Conservation (phyloP, 2,113 vertebrate species). For the Delphinus delphis region DNA sequence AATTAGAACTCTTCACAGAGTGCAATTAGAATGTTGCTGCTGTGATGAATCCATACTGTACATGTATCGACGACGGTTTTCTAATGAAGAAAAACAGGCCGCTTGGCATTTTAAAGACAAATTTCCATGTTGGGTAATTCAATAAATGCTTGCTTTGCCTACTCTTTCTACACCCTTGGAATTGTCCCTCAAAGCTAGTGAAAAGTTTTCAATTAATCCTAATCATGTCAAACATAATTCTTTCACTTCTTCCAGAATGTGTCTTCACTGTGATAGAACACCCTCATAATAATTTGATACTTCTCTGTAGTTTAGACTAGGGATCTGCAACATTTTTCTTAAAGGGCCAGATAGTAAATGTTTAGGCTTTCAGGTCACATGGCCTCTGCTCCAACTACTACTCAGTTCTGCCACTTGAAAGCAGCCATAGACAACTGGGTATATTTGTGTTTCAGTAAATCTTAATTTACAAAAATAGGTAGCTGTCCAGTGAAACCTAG, state of each 20-base stretch:
- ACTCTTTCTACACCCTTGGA: not conserved
- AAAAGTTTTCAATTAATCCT: not conserved
- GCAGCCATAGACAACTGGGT: not conserved
- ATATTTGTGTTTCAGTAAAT: not conserved
- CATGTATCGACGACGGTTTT: constrained; percentile 35
- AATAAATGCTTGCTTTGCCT: constrained; percentile 18
- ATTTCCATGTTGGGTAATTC: constrained; percentile 64
- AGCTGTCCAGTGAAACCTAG: not conserved
- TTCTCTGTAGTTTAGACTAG: not conserved
- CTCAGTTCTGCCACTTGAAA: not conserved
- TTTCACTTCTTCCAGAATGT: not conserved
- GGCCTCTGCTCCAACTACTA: not conserved
- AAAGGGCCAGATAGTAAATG: not conserved
- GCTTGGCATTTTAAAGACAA: constrained; percentile 67
- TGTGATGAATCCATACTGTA: constrained; percentile 59
- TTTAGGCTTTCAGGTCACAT: not conserved
- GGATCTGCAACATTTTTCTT: not conserved
- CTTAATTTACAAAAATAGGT: not conserved
- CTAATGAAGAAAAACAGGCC: constrained; percentile 67
- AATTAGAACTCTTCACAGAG: constrained; percentile 78
- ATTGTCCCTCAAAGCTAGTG: not conserved
- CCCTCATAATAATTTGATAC: not conserved
- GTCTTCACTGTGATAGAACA: not conserved
- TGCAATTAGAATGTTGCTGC: constrained; percentile 68
- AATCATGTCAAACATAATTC: constrained; percentile 24